phyloP scores from a whole-genome alignment of 92 coral and sea anemone genomes.

The Pocillopora meandrina region DNA sequence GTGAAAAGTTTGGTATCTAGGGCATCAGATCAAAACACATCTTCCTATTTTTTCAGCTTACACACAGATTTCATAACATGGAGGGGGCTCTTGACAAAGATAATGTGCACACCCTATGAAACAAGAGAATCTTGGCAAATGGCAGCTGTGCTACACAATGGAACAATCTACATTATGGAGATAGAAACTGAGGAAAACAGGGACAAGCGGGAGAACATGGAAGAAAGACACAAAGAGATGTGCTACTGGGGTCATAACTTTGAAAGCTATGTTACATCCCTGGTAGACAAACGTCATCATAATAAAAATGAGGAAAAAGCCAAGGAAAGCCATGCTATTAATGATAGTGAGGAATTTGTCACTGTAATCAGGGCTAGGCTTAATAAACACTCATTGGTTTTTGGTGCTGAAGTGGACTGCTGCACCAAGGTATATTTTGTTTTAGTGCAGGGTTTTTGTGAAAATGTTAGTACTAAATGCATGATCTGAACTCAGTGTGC shows the following conservation, averaged over 20 bases:
- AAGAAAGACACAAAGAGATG: conserved; percentile 90
- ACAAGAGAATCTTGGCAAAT: conserved; percentile 93
- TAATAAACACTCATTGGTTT: conserved; percentile 86
- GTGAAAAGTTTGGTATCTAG: too few species aligned
- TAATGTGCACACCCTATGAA: conserved; percentile 93
- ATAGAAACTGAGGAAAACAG: conserved; percentile 83
- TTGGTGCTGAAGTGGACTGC: conserved; percentile 98
- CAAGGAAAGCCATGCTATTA: conserved; percentile 55
- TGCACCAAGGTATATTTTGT: conserved; percentile 58
- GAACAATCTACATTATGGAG: conserved; percentile 91
- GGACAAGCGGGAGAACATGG: conserved; percentile 70
- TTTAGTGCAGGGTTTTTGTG: too few species aligned
- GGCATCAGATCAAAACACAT: too few species aligned
- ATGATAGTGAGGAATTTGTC: conserved; percentile 84
- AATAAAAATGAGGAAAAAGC: conserved; percentile 33
- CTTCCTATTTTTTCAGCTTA: conserved; percentile 47
- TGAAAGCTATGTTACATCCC: conserved; percentile 82
- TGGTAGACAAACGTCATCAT: conserved; percentile 40
- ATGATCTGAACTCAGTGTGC: too few species aligned
- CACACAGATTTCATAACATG: conserved; percentile 97
- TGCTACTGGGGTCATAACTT: conserved; percentile 98
- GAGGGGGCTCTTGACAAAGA: conserved; percentile 98
- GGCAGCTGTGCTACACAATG: conserved; percentile 85
- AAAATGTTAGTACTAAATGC: too few species aligned
- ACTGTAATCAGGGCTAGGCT: conserved; percentile 88